phyloP scores from a whole-genome alignment of 2,113 vertebrate genomes.

The Eidolon helvum region DNA sequence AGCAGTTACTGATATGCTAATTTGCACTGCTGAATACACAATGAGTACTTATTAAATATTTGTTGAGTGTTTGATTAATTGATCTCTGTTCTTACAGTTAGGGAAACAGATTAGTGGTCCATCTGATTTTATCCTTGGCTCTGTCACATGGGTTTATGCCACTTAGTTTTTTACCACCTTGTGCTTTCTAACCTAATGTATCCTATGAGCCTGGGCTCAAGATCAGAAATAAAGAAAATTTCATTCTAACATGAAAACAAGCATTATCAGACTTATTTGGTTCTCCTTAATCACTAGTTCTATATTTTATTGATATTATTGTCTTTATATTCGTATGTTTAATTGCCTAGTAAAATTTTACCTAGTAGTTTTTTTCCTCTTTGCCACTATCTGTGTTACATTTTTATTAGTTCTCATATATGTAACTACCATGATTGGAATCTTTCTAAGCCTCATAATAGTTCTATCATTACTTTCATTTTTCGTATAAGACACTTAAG shows the following conservation, averaged over 20 bases:
- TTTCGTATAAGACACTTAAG: neutral
- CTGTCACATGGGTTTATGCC: neutral
- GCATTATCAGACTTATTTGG: neutral
- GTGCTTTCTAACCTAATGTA: neutral
- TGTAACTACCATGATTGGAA: neutral
- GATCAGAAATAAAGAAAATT: constrained; percentile 4
- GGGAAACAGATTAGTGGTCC: neutral
- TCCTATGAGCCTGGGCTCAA: neutral
- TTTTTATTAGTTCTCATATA: neutral
- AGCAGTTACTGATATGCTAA: neutral
- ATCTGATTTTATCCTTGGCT: neutral
- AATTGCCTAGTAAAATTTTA: neutral
- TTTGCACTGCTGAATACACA: neutral
- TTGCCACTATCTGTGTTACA: neutral
- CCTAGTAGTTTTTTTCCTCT: neutral
- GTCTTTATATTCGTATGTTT: neutral
- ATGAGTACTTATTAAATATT: constrained; percentile 24
- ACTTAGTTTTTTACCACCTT: neutral
- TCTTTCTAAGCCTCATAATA: neutral
- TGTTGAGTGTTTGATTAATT: constrained; percentile 37
- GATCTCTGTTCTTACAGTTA: neutral
- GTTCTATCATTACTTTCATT: neutral
- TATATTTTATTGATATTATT: neutral
- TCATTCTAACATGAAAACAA: neutral
- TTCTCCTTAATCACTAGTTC: neutral